phyloP scores from a whole-genome alignment of 2,888 invertebrate genomes.

The Diplazon laetatorius region DNA sequence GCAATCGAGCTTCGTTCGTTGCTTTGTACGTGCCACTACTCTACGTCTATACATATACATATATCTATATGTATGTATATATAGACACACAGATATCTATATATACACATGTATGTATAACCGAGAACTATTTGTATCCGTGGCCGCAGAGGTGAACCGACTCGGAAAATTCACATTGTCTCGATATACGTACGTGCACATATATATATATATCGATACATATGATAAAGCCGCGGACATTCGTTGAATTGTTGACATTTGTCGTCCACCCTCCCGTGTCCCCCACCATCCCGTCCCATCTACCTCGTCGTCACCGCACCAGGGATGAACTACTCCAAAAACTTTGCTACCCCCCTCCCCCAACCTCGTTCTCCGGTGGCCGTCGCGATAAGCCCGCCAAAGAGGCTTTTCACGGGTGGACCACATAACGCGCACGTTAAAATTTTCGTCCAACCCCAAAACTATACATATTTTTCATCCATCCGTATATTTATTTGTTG shows the following conservation, averaged over 20 bases:
- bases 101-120: background rate
- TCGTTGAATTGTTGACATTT: conserved; percentile 61
- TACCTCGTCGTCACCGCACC: conserved; percentile 49
- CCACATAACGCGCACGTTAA: conserved; percentile 18
- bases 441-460: conserved; percentile 3
- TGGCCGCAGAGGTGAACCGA: conserved; percentile 52
- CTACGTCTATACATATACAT: background rate
- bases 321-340: conserved; percentile 51
- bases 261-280: conserved; percentile 28
- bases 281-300: conserved; percentile 4
- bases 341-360: conserved; percentile 30
- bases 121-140: conserved; percentile 40
- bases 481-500: too few species aligned
- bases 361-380: too few species aligned
- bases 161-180: conserved; percentile 43
- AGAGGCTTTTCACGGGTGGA: conserved; percentile 15
- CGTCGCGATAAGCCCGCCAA: conserved; percentile 26
- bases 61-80: background rate
- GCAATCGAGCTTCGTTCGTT: conserved; percentile 41
- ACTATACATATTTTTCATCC: background rate
- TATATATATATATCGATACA: conserved; percentile 38
- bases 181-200: conserved; percentile 15
- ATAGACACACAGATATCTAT: background rate
- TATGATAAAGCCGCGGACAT: conserved; percentile 46
- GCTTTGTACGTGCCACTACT: conserved; percentile 16